Percentiles rank a stretch among this genome's conserved stretches.
Conservation (phyloP, 92 coral and sea anemone species). For the Plumapathes pennacea region DNA sequence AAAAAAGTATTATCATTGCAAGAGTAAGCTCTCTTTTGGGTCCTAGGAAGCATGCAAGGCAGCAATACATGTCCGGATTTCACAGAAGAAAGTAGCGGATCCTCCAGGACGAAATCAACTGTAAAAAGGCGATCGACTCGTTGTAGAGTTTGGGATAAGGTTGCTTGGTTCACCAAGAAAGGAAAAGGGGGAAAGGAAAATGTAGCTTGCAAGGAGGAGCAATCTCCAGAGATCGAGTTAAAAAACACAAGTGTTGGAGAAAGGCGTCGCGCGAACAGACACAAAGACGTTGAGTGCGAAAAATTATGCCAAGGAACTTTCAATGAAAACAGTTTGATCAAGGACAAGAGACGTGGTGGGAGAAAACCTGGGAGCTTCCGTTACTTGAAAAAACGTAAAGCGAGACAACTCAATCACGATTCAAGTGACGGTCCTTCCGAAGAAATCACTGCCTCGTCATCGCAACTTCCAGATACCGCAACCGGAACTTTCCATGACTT, state of each 20-base stretch:
- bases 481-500: slow-evolving; percentile 94
- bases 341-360: slow-evolving; percentile 5
- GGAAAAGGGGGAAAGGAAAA: slow-evolving; percentile 63
- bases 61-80: no score
- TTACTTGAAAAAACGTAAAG: slow-evolving; percentile 64
- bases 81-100: slow-evolving; percentile 2
- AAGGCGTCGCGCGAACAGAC: background rate
- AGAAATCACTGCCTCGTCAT: slow-evolving; percentile 9
- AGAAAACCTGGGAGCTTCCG: slow-evolving; percentile 61
- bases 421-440: slow-evolving; percentile 15
- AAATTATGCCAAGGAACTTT: background rate
- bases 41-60: no score
- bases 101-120: slow-evolving; percentile 8
- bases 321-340: background rate
- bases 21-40: no score
- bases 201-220: slow-evolving; percentile 9
- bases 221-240: background rate
- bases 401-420: slow-evolving; percentile 24
- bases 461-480: slow-evolving; percentile 62
- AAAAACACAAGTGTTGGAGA: background rate
- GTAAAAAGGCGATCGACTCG: slow-evolving; percentile 61
- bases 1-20: no score
- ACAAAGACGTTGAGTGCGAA: background rate
- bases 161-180: slow-evolving; percentile 86
- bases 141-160: slow-evolving; percentile 93